Evolutionary conservation across 1,140 invertebrate genomes (phyloP).

Genomic region (Hyposmocoma kahamanoa): DNA sequence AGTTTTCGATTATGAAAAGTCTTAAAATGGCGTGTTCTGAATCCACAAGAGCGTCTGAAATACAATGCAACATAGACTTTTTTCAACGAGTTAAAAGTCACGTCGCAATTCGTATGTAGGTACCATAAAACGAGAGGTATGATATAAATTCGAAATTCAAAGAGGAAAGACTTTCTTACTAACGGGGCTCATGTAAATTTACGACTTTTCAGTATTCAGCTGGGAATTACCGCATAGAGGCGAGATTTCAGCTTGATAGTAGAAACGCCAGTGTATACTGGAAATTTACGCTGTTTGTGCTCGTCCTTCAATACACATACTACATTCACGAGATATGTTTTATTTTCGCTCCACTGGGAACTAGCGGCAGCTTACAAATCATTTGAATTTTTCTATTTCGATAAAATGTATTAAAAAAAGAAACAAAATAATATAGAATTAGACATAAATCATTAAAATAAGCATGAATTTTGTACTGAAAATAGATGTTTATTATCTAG

Average conservation of each 20-base stretch:
- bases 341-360: slow-evolving; percentile 8
- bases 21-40: no score
- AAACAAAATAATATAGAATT: neutral
- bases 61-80: no score
- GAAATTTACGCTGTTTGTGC: slow-evolving; percentile 33
- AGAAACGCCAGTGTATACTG: slow-evolving; percentile 16
- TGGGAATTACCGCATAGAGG: slow-evolving; percentile 46
- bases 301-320: slow-evolving; percentile 15
- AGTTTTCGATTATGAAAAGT: no score
- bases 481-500: no score
- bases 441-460: neutral
- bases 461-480: neutral
- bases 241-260: slow-evolving; percentile 44
- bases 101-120: slow-evolving; percentile 50
- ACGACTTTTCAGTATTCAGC: slow-evolving; percentile 58
- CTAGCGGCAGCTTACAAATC: neutral
- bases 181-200: slow-evolving; percentile 51
- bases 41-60: no score
- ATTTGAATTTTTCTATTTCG: slow-evolving; percentile 11
- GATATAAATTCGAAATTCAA: slow-evolving; percentile 46
- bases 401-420: no score
- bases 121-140: slow-evolving; percentile 55
- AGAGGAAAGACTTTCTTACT: slow-evolving; percentile 32
- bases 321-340: neutral
- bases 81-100: slow-evolving; percentile 66